Conservation (phyloP, 2,888 invertebrate genomes). For the Dasysyrphus albostriatus region DNA sequence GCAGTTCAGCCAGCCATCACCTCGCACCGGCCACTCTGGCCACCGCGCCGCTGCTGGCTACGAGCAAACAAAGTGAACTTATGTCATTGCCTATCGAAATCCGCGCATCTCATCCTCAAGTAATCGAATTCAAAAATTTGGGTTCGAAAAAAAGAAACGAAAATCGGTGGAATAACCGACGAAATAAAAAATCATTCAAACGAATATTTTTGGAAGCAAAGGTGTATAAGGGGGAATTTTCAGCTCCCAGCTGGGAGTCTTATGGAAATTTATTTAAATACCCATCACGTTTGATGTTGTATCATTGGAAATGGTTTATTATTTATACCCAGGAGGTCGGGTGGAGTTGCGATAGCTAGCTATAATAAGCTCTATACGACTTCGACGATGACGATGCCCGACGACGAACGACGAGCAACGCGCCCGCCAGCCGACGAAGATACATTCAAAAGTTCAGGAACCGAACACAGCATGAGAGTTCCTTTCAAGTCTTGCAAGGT, state of each 20-base stretch:
- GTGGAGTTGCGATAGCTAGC: conserved; percentile 48
- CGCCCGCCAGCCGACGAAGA: conserved; percentile 18
- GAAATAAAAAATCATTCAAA: conserved; percentile 25
- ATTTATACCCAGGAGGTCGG: conserved; percentile 68
- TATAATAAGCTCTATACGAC: background rate
- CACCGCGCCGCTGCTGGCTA: conserved; percentile 2
- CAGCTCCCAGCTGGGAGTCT: conserved; percentile 73
- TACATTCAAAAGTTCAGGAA: conserved; percentile 60
- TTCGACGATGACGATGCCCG: background rate
- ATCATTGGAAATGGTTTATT: conserved; percentile 75
- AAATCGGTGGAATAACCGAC: background rate
- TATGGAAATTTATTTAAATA: conserved; percentile 76
- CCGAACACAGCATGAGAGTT: conserved; percentile 69
- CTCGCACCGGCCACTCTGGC: background rate
- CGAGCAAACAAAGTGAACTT: conserved; percentile 72
- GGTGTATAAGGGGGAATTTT: conserved; percentile 55
- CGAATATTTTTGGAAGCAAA: conserved; percentile 51
- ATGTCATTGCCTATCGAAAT: conserved; percentile 70
- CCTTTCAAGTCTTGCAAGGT: conserved; percentile 72
- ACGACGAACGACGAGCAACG: conserved; percentile 5
- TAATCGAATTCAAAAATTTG: conserved; percentile 39
- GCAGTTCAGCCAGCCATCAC: background rate
- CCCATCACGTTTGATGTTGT: conserved; percentile 75
- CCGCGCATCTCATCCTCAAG: conserved; percentile 56
- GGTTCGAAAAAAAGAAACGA: background rate